Evolutionary conservation across 2,797 vertebrate genomes (phyloP).

Genomic region (Poeciliopsis paucimaculata): DNA sequence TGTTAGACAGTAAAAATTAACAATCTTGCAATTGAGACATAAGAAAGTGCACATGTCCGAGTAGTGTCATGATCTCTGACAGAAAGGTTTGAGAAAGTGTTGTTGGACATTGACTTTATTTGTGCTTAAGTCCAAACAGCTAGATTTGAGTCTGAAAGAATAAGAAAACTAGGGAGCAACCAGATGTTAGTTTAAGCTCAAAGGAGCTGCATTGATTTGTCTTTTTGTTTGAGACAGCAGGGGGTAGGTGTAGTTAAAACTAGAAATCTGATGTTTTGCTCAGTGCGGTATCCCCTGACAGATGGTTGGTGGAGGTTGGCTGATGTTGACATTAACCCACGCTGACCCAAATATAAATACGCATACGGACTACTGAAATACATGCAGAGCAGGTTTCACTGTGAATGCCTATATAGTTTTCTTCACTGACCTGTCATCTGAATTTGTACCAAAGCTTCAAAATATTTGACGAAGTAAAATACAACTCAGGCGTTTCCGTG

Average conservation of each 20-base stretch:
- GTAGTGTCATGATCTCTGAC: constrained; percentile 41
- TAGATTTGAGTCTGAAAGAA: constrained; percentile 31
- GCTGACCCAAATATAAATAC: constrained; percentile 48
- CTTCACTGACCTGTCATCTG: constrained; percentile 36
- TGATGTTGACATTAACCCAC: constrained; percentile 63
- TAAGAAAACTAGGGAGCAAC: constrained; percentile 14
- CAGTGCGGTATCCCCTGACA: constrained; percentile 37
- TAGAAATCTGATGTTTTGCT: constrained; percentile 54
- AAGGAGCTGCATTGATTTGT: constrained; percentile 39
- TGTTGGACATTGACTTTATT: constrained; percentile 24
- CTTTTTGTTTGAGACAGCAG: constrained; percentile 32
- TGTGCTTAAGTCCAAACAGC: constrained; percentile 34
- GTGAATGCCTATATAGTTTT: constrained; percentile 24
- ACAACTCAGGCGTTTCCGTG: constrained; percentile 61
- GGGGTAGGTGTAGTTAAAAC: constrained; percentile 30
- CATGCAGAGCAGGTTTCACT: background rate
- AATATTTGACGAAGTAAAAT: constrained; percentile 56
- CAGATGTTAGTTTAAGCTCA: constrained; percentile 43
- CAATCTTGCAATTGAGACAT: constrained; percentile 57
- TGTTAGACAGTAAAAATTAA: constrained; percentile 65
- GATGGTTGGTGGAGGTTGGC: constrained; percentile 31
- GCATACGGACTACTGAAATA: constrained; percentile 26
- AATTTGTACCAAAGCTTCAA: constrained; percentile 45
- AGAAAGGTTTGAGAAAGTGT: constrained; percentile 46
- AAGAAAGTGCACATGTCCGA: constrained; percentile 41